These are phyloP conservation scores for Pseudomyrmex sp. DNA, from an alignment of 1,140 invertebrate genomes.

Conservation along the genomic window DNA sequence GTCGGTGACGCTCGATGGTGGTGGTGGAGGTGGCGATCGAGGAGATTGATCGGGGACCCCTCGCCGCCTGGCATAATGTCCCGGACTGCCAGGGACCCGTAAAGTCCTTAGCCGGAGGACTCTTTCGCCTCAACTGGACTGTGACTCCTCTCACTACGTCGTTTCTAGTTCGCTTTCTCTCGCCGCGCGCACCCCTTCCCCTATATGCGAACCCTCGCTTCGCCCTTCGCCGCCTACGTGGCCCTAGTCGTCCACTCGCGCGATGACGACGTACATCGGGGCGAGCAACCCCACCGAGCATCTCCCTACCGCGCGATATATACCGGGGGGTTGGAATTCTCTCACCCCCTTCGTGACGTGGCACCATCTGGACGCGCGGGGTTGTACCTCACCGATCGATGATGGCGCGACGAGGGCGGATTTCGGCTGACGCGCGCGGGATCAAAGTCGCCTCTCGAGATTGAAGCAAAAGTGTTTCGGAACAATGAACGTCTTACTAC, in stretches of 20 bases:
- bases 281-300: slow-evolving; percentile 21
- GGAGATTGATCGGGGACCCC: slow-evolving; percentile 82
- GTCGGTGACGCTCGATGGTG: slow-evolving; percentile 23
- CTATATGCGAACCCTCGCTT: neutral
- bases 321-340: neutral
- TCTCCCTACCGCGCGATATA: slow-evolving; percentile 6
- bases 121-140: slow-evolving; percentile 76
- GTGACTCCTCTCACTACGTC: slow-evolving; percentile 45
- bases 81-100: slow-evolving; percentile 75
- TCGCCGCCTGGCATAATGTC: slow-evolving; percentile 84
- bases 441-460: neutral
- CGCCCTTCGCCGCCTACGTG: slow-evolving; percentile 24
- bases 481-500: neutral
- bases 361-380: slow-evolving; percentile 48
- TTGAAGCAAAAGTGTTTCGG: slow-evolving; percentile 13
- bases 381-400: slow-evolving; percentile 47
- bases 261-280: slow-evolving; percentile 26
- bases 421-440: slow-evolving; percentile 4
- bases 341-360: slow-evolving; percentile 21
- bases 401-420: neutral
- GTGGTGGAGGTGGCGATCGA: slow-evolving; percentile 59
- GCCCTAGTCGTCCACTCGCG: slow-evolving; percentile 19
- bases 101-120: slow-evolving; percentile 80
- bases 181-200: slow-evolving; percentile 21
- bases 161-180: slow-evolving; percentile 3